Evolutionary conservation across 2,888 invertebrate genomes (phyloP), one percentile per base, ranked within the genome.

Genomic region (Cerceris ruficornis): DNA sequence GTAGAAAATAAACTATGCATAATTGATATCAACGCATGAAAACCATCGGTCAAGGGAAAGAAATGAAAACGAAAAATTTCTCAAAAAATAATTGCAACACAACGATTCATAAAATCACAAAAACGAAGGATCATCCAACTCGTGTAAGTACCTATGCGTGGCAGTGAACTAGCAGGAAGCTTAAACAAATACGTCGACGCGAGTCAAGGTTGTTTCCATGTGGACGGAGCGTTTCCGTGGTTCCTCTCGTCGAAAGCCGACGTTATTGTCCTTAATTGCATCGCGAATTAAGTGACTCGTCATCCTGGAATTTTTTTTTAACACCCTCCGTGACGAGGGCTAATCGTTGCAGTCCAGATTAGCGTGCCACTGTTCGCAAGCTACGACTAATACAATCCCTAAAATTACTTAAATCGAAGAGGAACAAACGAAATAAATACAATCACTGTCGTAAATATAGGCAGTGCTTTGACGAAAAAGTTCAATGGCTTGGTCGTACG

Each of bases 171-270:
- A 71, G 65, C 61, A 69, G 39, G 52, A 73, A 79, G 66, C 69
- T 78, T 74, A 77, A 75, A 82, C 50, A 80, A 75, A 77, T 58
- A 79, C 70, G 67, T 67, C 69, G 79, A 84, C 68, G 68, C 49
- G 64, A 78, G 77, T 82, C 71, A 60, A 79, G 73, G 71, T 69
- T 74, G 54, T 75, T 66, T 73, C 77, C 71, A 62, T 77, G 76
- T 86, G 86, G 86, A 86, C 86, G 86, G 86, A 86, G 66, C 69
- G 69, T 81, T 84, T 81, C 78, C 84, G 84, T 86, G 79, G 74
- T 85, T 85, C 74, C 76, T 82, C 73, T 83, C 58, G 79, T 80
- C 78, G 78, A 81, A 71, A 83, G 75, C 71, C 76, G 85, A 82
- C 75, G 71, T 86, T 86, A 86, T 86, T 86, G 86, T 86, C 86